Evolutionary conservation across 2,113 vertebrate species (phyloP).

Genomic region (Salvator merianae): DNA sequence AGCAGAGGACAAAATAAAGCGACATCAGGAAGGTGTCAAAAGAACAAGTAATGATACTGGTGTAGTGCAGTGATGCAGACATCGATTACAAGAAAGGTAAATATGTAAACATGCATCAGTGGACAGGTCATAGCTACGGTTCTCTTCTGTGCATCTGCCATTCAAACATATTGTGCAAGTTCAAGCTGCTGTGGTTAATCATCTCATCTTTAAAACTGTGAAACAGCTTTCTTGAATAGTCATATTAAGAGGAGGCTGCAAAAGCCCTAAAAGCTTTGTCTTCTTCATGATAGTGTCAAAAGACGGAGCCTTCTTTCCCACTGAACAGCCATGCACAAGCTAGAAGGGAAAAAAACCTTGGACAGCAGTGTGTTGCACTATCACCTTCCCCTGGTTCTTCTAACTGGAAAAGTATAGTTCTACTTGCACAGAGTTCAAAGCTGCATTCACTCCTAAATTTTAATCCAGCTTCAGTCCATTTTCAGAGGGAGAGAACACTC

Average conservation of each 20-base stretch:
- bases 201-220: background rate
- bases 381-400: background rate
- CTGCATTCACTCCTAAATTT: too few species aligned
- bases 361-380: background rate
- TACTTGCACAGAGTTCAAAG: too few species aligned
- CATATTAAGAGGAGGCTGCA: background rate
- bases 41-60: background rate
- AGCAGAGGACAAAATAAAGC: background rate
- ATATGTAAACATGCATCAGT: background rate
- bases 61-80: background rate
- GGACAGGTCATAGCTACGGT: too few species aligned
- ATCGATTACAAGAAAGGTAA: background rate
- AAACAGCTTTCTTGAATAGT: background rate
- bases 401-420: too few species aligned
- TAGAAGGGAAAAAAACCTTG: background rate
- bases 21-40: background rate
- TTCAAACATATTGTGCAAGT: background rate
- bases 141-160: background rate
- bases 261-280: background rate
- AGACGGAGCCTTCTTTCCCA: background rate
- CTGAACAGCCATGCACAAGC: background rate
- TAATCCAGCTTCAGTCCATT: too few species aligned
- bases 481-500: too few species aligned
- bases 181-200: background rate
- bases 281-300: background rate